phyloP scores from a whole-genome alignment of 1,140 invertebrate species.

The Lasaia peninsularis region DNA sequence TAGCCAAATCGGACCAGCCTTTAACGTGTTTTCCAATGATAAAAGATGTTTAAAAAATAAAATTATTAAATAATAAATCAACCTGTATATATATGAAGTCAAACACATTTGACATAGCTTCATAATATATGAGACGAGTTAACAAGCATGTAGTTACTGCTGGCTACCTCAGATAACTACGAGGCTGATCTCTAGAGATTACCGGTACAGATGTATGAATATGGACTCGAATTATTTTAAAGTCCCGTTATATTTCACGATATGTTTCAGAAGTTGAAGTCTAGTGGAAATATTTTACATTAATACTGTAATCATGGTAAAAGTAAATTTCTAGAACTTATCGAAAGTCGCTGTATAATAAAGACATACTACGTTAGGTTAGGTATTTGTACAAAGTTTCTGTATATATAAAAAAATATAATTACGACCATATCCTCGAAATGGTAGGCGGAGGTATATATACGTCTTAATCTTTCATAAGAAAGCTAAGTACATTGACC shows the following conservation, averaged over 20 bases:
- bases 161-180: slow-evolving; percentile 37
- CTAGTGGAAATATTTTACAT: background rate
- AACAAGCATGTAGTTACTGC: slow-evolving; percentile 71
- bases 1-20: no score
- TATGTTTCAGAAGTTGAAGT: background rate
- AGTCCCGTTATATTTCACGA: slow-evolving; percentile 11
- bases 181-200: slow-evolving; percentile 28
- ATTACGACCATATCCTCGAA: no score
- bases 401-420: no score
- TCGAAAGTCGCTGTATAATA: background rate
- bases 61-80: slow-evolving; percentile 20
- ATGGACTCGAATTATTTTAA: slow-evolving; percentile 22
- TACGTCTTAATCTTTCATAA: no score
- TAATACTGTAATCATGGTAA: background rate
- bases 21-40: background rate
- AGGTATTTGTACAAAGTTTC: no score
- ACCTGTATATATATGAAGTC: slow-evolving; percentile 37
- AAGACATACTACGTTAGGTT: no score
- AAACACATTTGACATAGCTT: slow-evolving; percentile 68
- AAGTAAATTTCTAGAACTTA: background rate
- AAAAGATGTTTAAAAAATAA: background rate
- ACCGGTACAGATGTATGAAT: slow-evolving; percentile 24
- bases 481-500: no score
- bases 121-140: slow-evolving; percentile 75
- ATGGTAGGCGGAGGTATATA: no score